A percentile compares a stretch with the other conserved stretches of the same genome.
These are phyloP conservation scores for Cryptoprocta ferox DNA, from an alignment of 2,797 vertebrate species.

Conservation along the genomic window DNA sequence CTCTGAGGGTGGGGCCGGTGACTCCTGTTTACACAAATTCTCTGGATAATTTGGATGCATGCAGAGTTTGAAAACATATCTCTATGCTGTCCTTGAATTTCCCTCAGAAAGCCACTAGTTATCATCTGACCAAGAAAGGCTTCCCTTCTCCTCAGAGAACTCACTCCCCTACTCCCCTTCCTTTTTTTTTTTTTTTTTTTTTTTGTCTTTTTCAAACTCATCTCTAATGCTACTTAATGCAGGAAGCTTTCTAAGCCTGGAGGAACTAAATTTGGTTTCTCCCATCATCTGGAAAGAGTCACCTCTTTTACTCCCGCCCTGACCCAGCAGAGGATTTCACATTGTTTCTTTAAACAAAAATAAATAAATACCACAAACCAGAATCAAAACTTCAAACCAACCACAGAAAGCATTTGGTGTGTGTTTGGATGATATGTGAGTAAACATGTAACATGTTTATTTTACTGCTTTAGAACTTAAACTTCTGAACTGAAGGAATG, in stretches of 20 bases:
- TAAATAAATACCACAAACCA: constrained; percentile 74
- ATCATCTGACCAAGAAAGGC: background rate
- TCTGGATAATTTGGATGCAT: background rate
- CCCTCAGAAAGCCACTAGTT: background rate
- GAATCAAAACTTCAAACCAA: constrained; percentile 72
- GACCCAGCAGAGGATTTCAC: constrained; percentile 66
- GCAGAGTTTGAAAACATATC: background rate
- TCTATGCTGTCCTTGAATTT: background rate
- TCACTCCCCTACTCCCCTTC: background rate
- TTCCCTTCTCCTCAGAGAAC: background rate
- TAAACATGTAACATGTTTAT: constrained; percentile 63
- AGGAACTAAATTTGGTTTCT: constrained; percentile 39
- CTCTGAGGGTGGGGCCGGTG: no score
- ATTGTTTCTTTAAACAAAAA: constrained; percentile 74
- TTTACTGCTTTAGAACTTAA: constrained; percentile 46
- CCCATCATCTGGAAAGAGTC: constrained; percentile 38
- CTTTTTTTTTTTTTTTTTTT: background rate
- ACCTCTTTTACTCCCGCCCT: constrained; percentile 17
- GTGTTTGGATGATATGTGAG: constrained; percentile 58
- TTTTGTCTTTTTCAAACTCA: constrained; percentile 10
- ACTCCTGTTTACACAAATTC: background rate
- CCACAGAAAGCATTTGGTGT: constrained; percentile 65
- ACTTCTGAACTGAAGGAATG: background rate
- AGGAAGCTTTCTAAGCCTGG: constrained; percentile 25
- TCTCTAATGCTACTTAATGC: constrained; percentile 31